Percentiles rank a stretch among this genome's conserved stretches.
Evolutionary conservation across 35 echinoderm and acorn worm genomes (phyloP).

Genomic region (Ophioderma brevispina): DNA sequence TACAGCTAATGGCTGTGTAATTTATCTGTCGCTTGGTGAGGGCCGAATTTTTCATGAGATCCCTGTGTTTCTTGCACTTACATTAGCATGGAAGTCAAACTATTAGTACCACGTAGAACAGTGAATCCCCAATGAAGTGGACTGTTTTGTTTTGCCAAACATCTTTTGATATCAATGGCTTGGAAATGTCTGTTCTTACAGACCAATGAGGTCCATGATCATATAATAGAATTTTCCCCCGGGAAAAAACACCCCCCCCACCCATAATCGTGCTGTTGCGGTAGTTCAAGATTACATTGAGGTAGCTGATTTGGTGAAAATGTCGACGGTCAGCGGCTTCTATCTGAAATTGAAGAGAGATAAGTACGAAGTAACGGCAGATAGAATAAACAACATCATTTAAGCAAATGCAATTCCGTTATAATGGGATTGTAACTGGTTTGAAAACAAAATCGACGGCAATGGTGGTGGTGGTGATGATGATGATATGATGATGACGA

Average conservation of each 20-base stretch:
- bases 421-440: no score
- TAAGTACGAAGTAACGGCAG: no score
- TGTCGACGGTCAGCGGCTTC: neutral
- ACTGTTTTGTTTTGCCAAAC: neutral
- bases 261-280: neutral
- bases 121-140: conserved; percentile 43
- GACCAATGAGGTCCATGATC: conserved; percentile 17
- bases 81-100: neutral
- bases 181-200: neutral
- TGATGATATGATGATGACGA: no score
- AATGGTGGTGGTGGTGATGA: no score
- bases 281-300: conserved; percentile 12
- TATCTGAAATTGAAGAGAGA: no score
- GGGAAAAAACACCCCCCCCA: no score
- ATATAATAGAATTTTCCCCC: conserved; percentile 27
- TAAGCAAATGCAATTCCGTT: no score
- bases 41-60: conserved; percentile 1
- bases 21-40: conserved; percentile 6
- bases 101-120: conserved; percentile 28
- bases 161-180: neutral
- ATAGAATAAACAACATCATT: no score
- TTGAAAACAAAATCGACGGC: no score
- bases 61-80: neutral
- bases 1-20: neutral
- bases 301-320: neutral